Conservation (phyloP, 2,797 vertebrate genomes). For the Artibeus lituratus region DNA sequence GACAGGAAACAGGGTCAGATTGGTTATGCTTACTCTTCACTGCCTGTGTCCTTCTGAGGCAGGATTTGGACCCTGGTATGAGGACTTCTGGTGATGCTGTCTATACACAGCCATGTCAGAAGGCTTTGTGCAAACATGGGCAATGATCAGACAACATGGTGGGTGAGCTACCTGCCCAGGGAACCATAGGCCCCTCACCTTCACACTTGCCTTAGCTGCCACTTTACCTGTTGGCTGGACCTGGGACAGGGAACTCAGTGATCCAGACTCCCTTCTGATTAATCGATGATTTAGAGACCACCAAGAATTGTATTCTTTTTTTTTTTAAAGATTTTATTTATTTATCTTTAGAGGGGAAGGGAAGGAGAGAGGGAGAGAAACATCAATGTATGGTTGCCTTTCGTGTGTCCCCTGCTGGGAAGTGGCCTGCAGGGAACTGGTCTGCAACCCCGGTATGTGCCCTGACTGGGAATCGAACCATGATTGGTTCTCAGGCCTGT, state of each 20-base stretch:
- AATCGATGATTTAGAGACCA: neutral
- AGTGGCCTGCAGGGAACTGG: too few relatives aligned
- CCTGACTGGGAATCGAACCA: too few relatives aligned
- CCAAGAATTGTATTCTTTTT: neutral
- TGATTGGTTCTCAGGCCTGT: too few relatives aligned
- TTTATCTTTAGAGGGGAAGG: too few relatives aligned
- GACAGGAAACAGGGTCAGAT: neutral
- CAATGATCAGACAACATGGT: accelerated
- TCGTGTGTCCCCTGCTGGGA: too few relatives aligned
- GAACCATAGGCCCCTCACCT: neutral
- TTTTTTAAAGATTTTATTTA: too few relatives aligned
- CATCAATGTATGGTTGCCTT: too few relatives aligned
- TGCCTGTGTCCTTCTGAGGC: neutral
- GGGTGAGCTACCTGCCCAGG: neutral
- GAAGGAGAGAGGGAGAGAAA: too few relatives aligned
- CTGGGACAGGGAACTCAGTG: too few relatives aligned
- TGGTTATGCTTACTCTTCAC: neutral
- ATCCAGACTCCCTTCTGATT: neutral
- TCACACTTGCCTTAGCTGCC: neutral
- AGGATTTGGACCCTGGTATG: neutral
- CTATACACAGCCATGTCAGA: neutral
- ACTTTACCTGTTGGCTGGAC: too few relatives aligned
- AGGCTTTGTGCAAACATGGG: neutral
- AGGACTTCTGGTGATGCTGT: neutral
- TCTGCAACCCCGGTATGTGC: too few relatives aligned